phyloP scores from a whole-genome alignment of 1,140 invertebrate genomes.

The Drosophila pseudoananassae region DNA sequence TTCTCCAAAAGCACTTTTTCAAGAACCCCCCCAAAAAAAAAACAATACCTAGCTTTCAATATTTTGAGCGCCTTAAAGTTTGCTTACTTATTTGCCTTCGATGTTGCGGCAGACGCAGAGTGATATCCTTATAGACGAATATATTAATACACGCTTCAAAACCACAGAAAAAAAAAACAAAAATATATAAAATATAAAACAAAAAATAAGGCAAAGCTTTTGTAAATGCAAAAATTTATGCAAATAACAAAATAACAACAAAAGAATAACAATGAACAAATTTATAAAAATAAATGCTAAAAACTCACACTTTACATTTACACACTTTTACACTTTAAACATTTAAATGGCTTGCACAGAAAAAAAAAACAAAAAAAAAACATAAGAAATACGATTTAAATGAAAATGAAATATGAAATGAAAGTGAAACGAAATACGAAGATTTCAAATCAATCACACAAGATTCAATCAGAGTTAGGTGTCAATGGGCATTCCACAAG shows the following conservation, averaged over 20 bases:
- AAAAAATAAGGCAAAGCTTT: conserved; percentile 50
- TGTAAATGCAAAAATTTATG: conserved; percentile 70
- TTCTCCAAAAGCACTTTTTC: conserved; percentile 36
- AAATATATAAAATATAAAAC: conserved; percentile 22
- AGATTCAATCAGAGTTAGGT: conserved; percentile 83
- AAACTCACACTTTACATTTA: conserved; percentile 37
- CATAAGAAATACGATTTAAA: conserved; percentile 31
- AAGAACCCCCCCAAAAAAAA: conserved; percentile 1
- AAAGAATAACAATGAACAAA: conserved; percentile 52
- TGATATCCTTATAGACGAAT: conserved; percentile 81
- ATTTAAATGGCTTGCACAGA: conserved; percentile 73
- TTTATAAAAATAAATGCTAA: conserved; percentile 46
- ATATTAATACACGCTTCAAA: conserved; percentile 81
- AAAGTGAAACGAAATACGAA: conserved; percentile 31
- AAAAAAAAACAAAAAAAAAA: conserved; percentile 40
- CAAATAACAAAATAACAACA: conserved; percentile 49
- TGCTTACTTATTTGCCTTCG: conserved; percentile 75
- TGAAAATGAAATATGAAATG: conserved; percentile 26
- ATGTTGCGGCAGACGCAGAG: conserved; percentile 64
- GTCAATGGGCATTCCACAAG: conserved; percentile 81
- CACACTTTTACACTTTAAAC: conserved; percentile 34
- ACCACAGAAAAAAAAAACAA: conserved; percentile 36
- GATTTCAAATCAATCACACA: conserved; percentile 47
- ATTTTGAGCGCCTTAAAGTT: conserved; percentile 61
- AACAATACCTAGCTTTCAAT: conserved; percentile 25